Evolutionary conservation across 2,113 vertebrate genomes (phyloP).

Genomic region (Aegypius monachus): DNA sequence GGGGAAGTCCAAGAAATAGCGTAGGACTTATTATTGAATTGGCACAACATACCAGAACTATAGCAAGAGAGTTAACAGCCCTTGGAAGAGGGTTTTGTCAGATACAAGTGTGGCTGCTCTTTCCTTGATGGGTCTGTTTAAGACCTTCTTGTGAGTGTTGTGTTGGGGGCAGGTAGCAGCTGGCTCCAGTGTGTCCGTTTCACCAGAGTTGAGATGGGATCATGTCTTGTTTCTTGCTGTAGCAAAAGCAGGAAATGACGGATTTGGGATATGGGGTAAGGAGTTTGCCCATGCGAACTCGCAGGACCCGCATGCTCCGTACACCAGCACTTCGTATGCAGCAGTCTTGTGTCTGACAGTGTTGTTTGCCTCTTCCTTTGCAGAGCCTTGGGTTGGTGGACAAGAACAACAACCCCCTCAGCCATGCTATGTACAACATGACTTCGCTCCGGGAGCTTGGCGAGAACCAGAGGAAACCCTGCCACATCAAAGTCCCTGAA

Average conservation of each 20-base stretch:
- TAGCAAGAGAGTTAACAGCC: background rate
- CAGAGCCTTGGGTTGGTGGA: constrained; percentile 90
- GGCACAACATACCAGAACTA: background rate
- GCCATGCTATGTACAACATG: constrained; percentile 89
- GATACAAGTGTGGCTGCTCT: background rate
- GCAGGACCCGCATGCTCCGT: fast-evolving
- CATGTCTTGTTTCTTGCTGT: background rate
- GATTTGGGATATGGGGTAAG: background rate
- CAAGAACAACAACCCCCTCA: constrained; percentile 87
- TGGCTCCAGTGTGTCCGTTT: background rate
- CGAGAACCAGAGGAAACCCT: constrained; percentile 80
- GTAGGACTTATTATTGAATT: background rate
- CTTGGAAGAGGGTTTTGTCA: background rate
- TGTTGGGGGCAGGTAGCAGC: background rate
- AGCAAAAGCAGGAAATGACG: background rate
- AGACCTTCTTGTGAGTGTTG: fast-evolving
- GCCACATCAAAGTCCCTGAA: constrained; percentile 81
- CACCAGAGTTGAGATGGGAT: background rate
- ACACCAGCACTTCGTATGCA: fast-evolving
- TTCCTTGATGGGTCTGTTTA: background rate
- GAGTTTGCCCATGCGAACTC: fast-evolving
- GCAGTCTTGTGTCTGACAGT: background rate
- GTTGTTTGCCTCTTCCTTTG: background rate
- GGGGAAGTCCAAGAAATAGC: background rate
- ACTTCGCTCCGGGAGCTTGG: constrained; percentile 81